Conservation (phyloP, 2,888 invertebrate genomes). For the Harpagoxenus sublaevis region DNA sequence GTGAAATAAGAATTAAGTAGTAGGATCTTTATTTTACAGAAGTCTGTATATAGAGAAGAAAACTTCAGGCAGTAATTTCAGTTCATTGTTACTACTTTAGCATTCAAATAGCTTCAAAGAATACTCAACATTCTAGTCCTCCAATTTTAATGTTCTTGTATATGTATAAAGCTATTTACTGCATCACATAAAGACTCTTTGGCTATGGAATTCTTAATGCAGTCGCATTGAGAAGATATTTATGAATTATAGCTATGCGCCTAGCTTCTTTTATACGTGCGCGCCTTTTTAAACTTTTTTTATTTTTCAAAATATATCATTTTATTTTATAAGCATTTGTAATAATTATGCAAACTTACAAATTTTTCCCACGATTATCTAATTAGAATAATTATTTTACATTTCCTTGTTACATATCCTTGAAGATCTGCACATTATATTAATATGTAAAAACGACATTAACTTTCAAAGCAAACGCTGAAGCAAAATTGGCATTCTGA, state of each 20-base stretch:
- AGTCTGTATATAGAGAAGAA: slow-evolving; percentile 19
- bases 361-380: neutral
- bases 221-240: slow-evolving; percentile 33
- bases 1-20: slow-evolving; percentile 50
- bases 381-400: neutral
- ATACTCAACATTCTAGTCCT: slow-evolving; percentile 56
- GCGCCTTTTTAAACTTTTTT: neutral
- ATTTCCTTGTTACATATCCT: slow-evolving; percentile 30
- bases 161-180: slow-evolving; percentile 42
- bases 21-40: slow-evolving; percentile 29
- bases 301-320: neutral
- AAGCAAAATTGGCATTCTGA: neutral
- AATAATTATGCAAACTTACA: slow-evolving; percentile 1
- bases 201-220: slow-evolving; percentile 31
- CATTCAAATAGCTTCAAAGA: slow-evolving; percentile 61
- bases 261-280: neutral
- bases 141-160: slow-evolving; percentile 59
- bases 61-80: slow-evolving; percentile 42
- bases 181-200: slow-evolving; percentile 5
- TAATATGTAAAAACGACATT: slow-evolving; percentile 20
- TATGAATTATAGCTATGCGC: slow-evolving; percentile 32
- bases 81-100: slow-evolving; percentile 58
- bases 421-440: neutral
- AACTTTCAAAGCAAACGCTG: slow-evolving; percentile 6
- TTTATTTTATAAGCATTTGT: neutral